Conservation (phyloP, 2,888 invertebrate species). For the Helicoverpa assulta region DNA sequence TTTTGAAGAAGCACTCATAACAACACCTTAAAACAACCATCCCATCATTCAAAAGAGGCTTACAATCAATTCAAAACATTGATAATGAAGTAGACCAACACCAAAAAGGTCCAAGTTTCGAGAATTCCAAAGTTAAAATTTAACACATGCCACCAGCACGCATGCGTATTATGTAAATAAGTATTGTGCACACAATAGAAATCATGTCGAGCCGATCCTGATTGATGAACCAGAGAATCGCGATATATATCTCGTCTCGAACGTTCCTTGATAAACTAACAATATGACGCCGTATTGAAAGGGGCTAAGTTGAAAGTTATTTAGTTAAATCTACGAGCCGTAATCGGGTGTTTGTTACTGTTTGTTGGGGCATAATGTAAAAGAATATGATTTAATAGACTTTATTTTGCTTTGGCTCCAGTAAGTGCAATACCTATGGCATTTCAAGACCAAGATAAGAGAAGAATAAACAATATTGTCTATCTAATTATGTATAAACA, state of each 20-base stretch:
- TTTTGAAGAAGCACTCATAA: neutral
- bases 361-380: slow-evolving; percentile 14
- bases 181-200: slow-evolving; percentile 80
- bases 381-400: neutral
- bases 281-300: slow-evolving; percentile 68
- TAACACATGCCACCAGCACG: slow-evolving; percentile 75
- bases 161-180: slow-evolving; percentile 83
- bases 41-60: neutral
- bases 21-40: neutral
- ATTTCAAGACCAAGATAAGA: no score
- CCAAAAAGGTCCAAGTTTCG: slow-evolving; percentile 19
- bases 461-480: no score
- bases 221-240: slow-evolving; percentile 79
- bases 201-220: slow-evolving; percentile 82
- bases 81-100: neutral
- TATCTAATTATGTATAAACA: no score
- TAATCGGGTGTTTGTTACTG: slow-evolving; percentile 40
- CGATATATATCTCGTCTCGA: slow-evolving; percentile 70
- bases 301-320: slow-evolving; percentile 58
- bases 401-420: neutral
- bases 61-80: neutral
- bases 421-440: no score
- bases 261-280: slow-evolving; percentile 68
- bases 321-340: slow-evolving; percentile 29
- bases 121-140: slow-evolving; percentile 34